Evolutionary conservation across 1,140 invertebrate species (phyloP), one percentile per base, ranked within the genome.

Genomic region (Drosophila cardini): DNA sequence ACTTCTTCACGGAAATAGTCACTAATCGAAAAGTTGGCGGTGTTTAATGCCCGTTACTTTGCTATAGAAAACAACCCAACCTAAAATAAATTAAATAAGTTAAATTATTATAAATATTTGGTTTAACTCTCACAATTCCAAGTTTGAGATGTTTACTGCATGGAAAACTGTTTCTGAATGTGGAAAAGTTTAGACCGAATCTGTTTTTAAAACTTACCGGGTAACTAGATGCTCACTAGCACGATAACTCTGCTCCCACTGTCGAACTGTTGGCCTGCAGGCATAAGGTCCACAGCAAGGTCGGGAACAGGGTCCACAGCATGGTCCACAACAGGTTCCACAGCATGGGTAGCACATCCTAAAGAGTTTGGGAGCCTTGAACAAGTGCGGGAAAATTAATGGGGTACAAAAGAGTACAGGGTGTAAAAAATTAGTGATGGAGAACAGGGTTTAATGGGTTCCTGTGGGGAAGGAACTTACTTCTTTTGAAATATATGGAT

Each of bases 1-100:
- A 26, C 50, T 64, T 21, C 62, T 64, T 45, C 62, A 64, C 38
- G 30, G 38, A 55, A 45, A 55, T 64, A 55, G 62, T 50, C 4
- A 64, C 38, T 3, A 45, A 13, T 15, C n/a, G 50, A 26, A 16
- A 57, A 42, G 11, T 5, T 57, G 38, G 2, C 1, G 38, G 5
- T 6, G 5, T 1, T 7, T 42, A 9, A 2, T 7, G 4, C 9
- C 13, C 10, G 26, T 32, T 9, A 10, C 26, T 18, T 15, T 21
- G 2, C 48, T 62, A 62, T 32, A 62, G 18, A 18, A 50, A 50
- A 26, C 16, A 62, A 16, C 21, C 18, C 13, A n/a, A 64, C 48
- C 61, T 64, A 38, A 8, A 13, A 10, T 18, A 9, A 2, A 50
- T 5, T 9, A 9, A 21, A 10, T 16, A 32, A 0, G 4, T 5